Base-by-base conservation (phyloP, 2,888 invertebrate genomes). In the Bembecia ichneumoniformis region DNA sequence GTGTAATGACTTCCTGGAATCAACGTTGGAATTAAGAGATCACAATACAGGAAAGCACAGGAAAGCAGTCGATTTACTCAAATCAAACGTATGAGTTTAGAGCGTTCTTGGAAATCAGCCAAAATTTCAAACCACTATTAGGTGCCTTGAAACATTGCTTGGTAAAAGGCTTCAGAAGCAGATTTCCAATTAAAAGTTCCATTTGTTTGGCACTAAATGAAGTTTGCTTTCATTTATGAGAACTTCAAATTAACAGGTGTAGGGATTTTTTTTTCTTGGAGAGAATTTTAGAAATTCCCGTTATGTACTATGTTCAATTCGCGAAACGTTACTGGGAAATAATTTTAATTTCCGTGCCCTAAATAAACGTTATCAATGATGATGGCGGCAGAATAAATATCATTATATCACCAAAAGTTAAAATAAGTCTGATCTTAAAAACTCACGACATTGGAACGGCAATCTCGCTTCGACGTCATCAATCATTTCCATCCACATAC, bases 181-280 rank as follows among this genome's bases (percentile, higher is more conserved):
- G 66, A 67, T 65, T 65, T 65, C 63, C 65, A 67, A 71, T 74
- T 72, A 71, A 68, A 74, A 74, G 60, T 75, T 64, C 54, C 56
- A 53, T 59, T 63, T 64, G 60, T 66, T 65, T 61, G 53, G 54
- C 47, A 57, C 47, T 13, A 52, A 62, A 60, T 55, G 48, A 55
- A 56, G 60, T 62, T 47, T 40, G 48, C 43, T 40, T 52, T 50
- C 50, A 14, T 49, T 54, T 51, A 49, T 48, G 35, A 40, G 50
- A 48, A 48, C 7, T 40, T 14, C 14, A n/a, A 40, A 11, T 40
- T 40, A 40, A 1, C 40, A 1, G 40, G n/a, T 14, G 40, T 14
- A 40, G 40, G 13, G 3, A 13, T 10, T 5, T 5, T 40, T 35
- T 40, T 13, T 10, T 40, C 13, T 40, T 11, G 40, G 9, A 9